phyloP scores from a whole-genome alignment of 2,113 vertebrate genomes.

The Pavo muticus region DNA sequence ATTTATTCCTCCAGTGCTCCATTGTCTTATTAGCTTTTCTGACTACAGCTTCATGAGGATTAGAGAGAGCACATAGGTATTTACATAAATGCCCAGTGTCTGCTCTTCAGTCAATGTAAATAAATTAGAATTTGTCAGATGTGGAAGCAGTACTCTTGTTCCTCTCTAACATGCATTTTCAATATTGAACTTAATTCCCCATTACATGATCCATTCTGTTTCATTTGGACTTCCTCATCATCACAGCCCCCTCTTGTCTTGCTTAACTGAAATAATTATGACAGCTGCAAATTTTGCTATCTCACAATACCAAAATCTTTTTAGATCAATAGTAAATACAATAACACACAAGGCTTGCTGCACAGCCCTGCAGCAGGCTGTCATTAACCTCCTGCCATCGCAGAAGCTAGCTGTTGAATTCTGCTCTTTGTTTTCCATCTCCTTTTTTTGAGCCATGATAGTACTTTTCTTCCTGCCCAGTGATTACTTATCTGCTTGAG shows the following conservation, averaged over 20 bases:
- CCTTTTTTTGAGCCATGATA: neutral
- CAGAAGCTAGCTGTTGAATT: neutral
- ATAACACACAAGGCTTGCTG: neutral
- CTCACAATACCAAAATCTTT: neutral
- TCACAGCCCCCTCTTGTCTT: constrained; percentile 8
- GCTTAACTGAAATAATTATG: constrained; percentile 5
- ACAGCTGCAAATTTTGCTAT: constrained; percentile 25
- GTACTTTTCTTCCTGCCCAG: neutral
- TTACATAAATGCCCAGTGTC: neutral
- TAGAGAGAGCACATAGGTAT: neutral
- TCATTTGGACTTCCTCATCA: neutral
- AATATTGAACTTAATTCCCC: neutral
- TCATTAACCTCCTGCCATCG: rapidly evolving
- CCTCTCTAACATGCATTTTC: neutral
- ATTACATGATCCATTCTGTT: neutral
- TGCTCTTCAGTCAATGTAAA: neutral
- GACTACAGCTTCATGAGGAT: neutral
- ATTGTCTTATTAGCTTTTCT: neutral
- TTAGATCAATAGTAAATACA: neutral
- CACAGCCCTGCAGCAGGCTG: neutral
- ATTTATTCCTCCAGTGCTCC: neutral
- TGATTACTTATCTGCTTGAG: neutral
- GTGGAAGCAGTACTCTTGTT: neutral
- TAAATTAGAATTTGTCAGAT: neutral
- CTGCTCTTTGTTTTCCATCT: constrained; percentile 27